Evolutionary conservation across 2,888 invertebrate genomes (phyloP).

Genomic region (Cryptocephalus primarius): DNA sequence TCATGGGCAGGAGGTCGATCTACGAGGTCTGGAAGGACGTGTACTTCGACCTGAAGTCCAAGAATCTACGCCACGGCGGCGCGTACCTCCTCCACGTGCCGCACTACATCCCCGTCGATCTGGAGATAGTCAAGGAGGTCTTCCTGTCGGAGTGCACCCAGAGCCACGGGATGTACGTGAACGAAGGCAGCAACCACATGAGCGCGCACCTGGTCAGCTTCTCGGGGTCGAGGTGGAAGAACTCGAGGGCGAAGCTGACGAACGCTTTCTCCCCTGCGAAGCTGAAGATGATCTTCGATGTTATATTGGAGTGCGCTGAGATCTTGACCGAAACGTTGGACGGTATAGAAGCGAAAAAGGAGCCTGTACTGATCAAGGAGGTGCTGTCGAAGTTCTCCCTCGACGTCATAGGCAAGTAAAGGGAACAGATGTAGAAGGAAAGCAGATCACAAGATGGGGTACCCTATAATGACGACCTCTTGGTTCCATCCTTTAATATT

Average conservation of each 20-base stretch:
- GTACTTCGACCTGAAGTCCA: slow-evolving; percentile 3
- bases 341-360: too few species aligned
- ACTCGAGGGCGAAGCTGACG: neutral
- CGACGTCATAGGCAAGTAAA: slow-evolving; percentile 5
- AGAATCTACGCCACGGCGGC: neutral
- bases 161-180: neutral
- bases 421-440: too few species aligned
- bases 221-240: neutral
- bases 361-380: slow-evolving; percentile 3
- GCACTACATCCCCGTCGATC: neutral
- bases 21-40: slow-evolving; percentile 3
- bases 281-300: too few species aligned
- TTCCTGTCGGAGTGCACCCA: neutral
- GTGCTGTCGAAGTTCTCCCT: slow-evolving; percentile 3
- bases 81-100: neutral
- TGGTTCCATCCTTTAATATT: too few species aligned
- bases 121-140: neutral
- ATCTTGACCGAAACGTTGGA: too few species aligned
- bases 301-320: too few species aligned
- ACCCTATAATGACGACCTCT: too few species aligned
- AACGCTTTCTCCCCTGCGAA: neutral
- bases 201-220: neutral
- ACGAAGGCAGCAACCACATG: neutral
- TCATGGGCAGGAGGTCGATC: slow-evolving; percentile 1
- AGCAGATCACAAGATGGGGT: too few species aligned